Conservation (phyloP, 1,140 invertebrate genomes). For the Drosophila sulfurigaster region DNA sequence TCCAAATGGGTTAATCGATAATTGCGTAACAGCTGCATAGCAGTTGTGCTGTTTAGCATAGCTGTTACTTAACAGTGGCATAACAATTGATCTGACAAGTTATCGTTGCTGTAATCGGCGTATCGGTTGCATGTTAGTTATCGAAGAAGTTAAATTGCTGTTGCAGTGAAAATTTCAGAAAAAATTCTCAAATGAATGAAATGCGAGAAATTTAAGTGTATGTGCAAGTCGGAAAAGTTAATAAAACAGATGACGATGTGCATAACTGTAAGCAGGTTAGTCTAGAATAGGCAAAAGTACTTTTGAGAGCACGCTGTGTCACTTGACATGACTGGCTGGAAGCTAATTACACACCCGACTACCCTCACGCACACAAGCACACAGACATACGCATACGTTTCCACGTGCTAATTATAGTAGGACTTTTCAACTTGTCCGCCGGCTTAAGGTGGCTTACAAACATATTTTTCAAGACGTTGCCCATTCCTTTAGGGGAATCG, state of each 20-base stretch:
- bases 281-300: constrained; percentile 26
- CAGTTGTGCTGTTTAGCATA: neutral
- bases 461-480: constrained; percentile 16
- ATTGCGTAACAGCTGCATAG: neutral
- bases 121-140: no score
- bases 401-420: constrained; percentile 54
- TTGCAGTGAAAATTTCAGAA: no score
- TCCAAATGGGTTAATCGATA: neutral
- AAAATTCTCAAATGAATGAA: neutral
- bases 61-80: neutral
- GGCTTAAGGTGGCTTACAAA: constrained; percentile 37
- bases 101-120: neutral
- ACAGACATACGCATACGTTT: constrained; percentile 1
- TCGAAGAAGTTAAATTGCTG: no score
- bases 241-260: constrained; percentile 8
- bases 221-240: constrained; percentile 1
- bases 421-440: constrained; percentile 22
- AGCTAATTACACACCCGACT: constrained; percentile 46
- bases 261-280: constrained; percentile 39
- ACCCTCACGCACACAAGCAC: constrained; percentile 20
- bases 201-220: neutral
- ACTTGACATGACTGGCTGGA: constrained; percentile 55
- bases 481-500: constrained; percentile 16
- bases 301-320: constrained; percentile 48
- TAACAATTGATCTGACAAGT: neutral